A percentile compares a stretch with the other conserved stretches of the same genome.
These are phyloP conservation scores for Romanomermis culicivorax DNA, from an alignment of 2,888 invertebrate genomes.

Conservation along the genomic window DNA sequence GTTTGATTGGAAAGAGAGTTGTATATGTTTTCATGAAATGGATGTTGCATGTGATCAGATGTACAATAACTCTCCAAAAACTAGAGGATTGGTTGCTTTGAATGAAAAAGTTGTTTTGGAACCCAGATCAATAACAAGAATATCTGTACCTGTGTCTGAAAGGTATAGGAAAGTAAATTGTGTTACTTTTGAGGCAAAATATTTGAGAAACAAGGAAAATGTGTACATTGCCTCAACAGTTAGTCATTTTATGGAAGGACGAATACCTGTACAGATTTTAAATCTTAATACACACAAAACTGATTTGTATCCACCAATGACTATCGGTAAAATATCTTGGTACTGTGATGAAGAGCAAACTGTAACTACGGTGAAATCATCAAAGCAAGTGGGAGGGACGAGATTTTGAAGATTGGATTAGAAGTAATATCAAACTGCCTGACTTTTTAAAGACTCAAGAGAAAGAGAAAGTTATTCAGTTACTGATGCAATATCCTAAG, in stretches of 20 bases:
- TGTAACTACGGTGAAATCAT: background rate
- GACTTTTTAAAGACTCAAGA: background rate
- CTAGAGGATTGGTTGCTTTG: background rate
- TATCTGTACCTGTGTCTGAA: background rate
- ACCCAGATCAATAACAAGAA: background rate
- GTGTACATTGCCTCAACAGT: background rate
- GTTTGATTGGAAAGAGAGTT: background rate
- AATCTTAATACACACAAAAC: background rate
- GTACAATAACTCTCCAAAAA: background rate
- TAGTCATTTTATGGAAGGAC: background rate
- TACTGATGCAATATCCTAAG: background rate
- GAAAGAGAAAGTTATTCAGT: background rate
- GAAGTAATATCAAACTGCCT: background rate
- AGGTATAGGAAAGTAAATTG: background rate
- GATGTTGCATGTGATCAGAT: background rate
- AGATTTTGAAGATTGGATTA: background rate
- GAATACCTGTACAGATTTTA: background rate
- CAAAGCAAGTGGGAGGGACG: background rate
- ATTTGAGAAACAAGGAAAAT: background rate
- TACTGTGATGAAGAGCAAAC: background rate
- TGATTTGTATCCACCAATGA: background rate
- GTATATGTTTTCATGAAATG: background rate
- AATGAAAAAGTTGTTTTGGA: background rate
- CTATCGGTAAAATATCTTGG: background rate
- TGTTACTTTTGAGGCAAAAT: background rate